These are phyloP conservation scores for Drosophila bunnanda DNA, from an alignment of 2,888 invertebrate genomes.

Conservation along the genomic window DNA sequence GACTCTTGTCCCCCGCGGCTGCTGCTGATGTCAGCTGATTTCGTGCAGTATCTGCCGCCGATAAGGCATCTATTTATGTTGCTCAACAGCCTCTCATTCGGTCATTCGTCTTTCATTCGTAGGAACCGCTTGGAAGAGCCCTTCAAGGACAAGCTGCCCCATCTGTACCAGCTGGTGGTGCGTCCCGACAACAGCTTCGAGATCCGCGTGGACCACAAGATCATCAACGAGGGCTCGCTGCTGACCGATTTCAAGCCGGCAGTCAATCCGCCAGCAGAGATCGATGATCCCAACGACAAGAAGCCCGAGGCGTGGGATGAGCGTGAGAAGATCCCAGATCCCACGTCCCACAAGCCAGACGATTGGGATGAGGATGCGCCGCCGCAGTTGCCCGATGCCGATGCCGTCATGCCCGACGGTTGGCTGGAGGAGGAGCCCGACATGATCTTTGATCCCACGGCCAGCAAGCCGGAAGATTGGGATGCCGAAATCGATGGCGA, in stretches of 20 bases:
- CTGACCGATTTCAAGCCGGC: conserved; percentile 96
- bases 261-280: conserved; percentile 97
- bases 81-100: conserved; percentile 15
- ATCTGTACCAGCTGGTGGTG: conserved; percentile 92
- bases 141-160: conserved; percentile 96
- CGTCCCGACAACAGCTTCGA: conserved; percentile 92
- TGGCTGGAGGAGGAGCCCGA: conserved; percentile 97
- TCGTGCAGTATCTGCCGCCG: conserved; percentile 9
- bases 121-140: conserved; percentile 92
- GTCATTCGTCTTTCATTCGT: conserved; percentile 37
- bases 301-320: conserved; percentile 99
- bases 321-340: conserved; percentile 95
- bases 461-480: conserved; percentile 97
- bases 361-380: conserved; percentile 99
- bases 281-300: conserved; percentile 94
- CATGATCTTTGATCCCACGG: conserved; percentile 93
- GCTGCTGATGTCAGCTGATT: conserved; percentile 6
- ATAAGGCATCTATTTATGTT: conserved; percentile 56
- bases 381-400: conserved; percentile 93
- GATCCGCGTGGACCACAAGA: conserved; percentile 92
- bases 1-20: conserved; percentile 13
- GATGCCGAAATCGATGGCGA: conserved; percentile 99
- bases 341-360: conserved; percentile 94
- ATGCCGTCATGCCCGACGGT: conserved; percentile 93
- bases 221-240: conserved; percentile 93